These are phyloP conservation scores for Scaptomyza parva DNA, from an alignment of 2,888 invertebrate genomes.

Conservation along the genomic window DNA sequence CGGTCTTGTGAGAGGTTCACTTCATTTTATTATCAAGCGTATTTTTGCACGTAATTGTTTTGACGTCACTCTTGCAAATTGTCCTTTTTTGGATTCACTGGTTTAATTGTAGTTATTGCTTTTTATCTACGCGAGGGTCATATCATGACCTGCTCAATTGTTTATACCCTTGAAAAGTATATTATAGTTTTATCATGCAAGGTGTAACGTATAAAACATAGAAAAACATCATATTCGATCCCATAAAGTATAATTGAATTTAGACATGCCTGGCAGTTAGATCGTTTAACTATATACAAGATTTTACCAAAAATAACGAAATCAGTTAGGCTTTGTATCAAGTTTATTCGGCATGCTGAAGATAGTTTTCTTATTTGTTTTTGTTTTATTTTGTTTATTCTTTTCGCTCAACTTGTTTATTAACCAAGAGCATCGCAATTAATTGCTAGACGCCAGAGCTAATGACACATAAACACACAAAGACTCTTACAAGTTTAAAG, in stretches of 20 bases:
- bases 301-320: too few species aligned
- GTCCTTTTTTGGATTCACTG: conserved; percentile 56
- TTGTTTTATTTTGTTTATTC: conserved; percentile 16
- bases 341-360: too few species aligned
- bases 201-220: too few species aligned
- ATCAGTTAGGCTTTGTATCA: too few species aligned
- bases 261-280: too few species aligned
- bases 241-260: too few species aligned
- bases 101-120: conserved; percentile 6
- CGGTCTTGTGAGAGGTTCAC: conserved; percentile 46
- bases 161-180: too few species aligned
- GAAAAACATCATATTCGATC: too few species aligned
- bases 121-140: conserved; percentile 42
- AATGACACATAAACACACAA: conserved; percentile 22
- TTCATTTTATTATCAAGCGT: conserved; percentile 80
- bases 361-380: conserved; percentile 9
- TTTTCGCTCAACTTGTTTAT: conserved; percentile 58
- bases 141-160: conserved; percentile 37
- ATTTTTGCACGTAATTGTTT: conserved; percentile 78
- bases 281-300: too few species aligned
- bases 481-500: conserved; percentile 13
- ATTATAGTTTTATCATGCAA: too few species aligned
- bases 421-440: conserved; percentile 64
- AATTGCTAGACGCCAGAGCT: conserved; percentile 55
- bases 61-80: conserved; percentile 77